Base-by-base conservation (phyloP, 2,797 vertebrate genomes). In the Nyctalus aviator region DNA sequence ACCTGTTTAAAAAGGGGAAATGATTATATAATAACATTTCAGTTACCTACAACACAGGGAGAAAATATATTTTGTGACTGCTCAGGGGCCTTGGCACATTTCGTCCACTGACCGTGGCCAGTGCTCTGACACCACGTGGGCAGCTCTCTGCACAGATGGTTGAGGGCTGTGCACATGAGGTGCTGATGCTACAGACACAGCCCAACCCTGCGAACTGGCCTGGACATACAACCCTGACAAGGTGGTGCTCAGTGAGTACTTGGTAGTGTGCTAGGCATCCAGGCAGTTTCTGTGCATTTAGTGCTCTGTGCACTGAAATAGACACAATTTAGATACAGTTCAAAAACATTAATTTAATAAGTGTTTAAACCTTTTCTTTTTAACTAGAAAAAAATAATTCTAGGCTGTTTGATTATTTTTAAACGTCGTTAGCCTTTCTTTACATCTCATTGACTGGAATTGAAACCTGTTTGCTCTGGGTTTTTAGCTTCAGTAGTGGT, bases 401-500 rank as follows among this genome's bases (percentile, higher is more conserved):
- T 55, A 4, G 23, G 32, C 44, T 82, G 48, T 84, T 84, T 76
- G 62, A 69, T 90, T 75, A 15, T 84, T 72, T 66, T 82, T 79
- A 35, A 92, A 84, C 6, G 18, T 44, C 66, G 90, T 88, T 69
- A 8, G 23, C 30, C 27, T 93, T 77, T 79, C 72, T 78, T 93
- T 59, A 53, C 44, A 79, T 88, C 37, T 71, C 64, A 8, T 21
- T 90, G 46, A 48, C 75, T 55, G 32, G 44, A 72, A 83, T 7
- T 77, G 59, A 85, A 82, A 79, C 64, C 53, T 10, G 8, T 46
- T 15, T 30, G 27, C 27, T 93, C 85, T 88, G 76, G 62, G n/a
- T n/a, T 48, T 46, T 83, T 59, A 76, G 62, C 12, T 82, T 75
- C 11, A 13, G 3, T 50, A 21, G 17, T 81, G 59, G 32, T 50